Base-by-base conservation (phyloP, 2,888 invertebrate genomes). In the Lasius fuliginosus region DNA sequence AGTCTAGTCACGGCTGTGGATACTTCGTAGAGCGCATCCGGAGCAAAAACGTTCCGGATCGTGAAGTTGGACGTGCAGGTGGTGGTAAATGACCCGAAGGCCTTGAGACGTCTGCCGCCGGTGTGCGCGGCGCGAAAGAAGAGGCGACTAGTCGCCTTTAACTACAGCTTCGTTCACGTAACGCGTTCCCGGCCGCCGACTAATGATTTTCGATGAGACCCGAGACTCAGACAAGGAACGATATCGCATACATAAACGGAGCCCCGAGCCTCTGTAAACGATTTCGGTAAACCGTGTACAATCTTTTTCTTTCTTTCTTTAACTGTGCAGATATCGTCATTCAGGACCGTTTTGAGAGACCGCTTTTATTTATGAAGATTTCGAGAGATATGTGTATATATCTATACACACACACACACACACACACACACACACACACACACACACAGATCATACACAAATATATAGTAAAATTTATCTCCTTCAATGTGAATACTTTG, bases 71-170 rank as follows among this genome's bases (percentile, higher is more conserved):
- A 90, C 91, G 90, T 88, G 92, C 94, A 94, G 94, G 93, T 94
- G 94, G 92, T 94, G 94, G 94, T 93, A 94, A 94, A 94, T 90
- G 94, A 94, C 94, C 94, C 88, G 92, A 90, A 92, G 94, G 87
- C 94, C 94, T 94, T 94, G 94, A 94, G 93, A 93, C 92, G 91
- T 92, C 91, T 92, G 91, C 91, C 89, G 90, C 85, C 83, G 69
- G 84, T 86, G 82, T 79, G 82, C 77, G 83, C 77, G 90, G 90
- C 89, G 83, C 74, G 79, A 85, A 83, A 75, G 60, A 67, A 62
- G 86, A 91, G 82, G 75, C 77, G 56, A 75, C 81, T 73, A 86
- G 86, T 76, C 87, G 68, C 75, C 75, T 64, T 42, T 67, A 84
- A 83, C 33, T 65, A 84, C 69, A 58, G 71, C 73, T 84, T 86